These are phyloP conservation scores for Vulpes ferrilata DNA, from an alignment of 2,113 vertebrate species.

Conservation along the genomic window DNA sequence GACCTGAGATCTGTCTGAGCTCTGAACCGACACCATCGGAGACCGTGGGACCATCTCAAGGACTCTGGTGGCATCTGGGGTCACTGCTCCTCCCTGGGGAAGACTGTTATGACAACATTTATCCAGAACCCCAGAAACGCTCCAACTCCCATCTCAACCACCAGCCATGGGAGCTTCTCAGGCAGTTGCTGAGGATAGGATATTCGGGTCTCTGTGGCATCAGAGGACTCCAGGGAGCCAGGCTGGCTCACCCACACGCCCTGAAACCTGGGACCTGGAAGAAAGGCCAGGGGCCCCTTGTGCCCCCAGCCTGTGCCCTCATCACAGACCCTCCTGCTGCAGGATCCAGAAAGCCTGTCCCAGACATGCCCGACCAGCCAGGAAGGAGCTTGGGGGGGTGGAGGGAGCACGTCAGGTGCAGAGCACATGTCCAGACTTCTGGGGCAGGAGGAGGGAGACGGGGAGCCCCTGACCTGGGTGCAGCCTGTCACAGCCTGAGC, in stretches of 20 bases:
- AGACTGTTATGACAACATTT: neutral
- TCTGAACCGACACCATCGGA: neutral
- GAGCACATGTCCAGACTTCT: neutral
- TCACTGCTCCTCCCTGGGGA: neutral
- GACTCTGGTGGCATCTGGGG: neutral
- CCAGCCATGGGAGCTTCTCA: neutral
- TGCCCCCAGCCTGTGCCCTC: neutral
- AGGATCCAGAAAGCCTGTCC: neutral
- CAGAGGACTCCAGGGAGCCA: neutral
- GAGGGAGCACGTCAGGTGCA: fast-evolving
- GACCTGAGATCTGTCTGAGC: neutral
- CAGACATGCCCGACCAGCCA: neutral
- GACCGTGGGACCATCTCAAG: neutral
- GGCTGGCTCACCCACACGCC: neutral
- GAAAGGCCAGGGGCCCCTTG: neutral
- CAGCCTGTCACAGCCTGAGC: neutral
- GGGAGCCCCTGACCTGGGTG: neutral
- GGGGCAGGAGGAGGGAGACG: neutral
- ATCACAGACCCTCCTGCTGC: neutral
- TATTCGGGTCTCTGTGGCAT: neutral
- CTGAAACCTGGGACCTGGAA: neutral
- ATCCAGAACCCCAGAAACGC: neutral
- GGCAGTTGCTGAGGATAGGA: neutral
- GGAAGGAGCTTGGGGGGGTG: too few species aligned
- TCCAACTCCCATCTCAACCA: neutral